Evolutionary conservation across 2,113 vertebrate genomes (phyloP).

Genomic region (Hepsetus odoe): DNA sequence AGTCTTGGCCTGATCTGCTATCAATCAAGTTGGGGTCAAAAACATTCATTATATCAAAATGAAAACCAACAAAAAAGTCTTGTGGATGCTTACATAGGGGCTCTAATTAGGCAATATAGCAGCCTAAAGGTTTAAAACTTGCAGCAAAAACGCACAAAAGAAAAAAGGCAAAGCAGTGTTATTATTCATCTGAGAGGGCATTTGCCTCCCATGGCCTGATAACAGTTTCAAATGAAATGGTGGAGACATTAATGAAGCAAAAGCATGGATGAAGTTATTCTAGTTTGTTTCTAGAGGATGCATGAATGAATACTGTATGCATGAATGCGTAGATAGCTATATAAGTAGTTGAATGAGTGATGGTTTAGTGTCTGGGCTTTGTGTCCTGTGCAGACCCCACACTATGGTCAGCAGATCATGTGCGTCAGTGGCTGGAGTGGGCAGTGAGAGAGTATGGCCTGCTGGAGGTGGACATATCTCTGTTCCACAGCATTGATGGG

Average conservation of each 20-base stretch:
- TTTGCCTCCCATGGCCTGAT: too few relatives aligned
- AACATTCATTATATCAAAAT: too few relatives aligned
- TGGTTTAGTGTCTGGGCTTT: not conserved
- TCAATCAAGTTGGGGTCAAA: too few relatives aligned
- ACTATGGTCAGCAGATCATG: slow-evolving; percentile 85
- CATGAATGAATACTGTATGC: not conserved
- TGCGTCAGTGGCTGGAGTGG: slow-evolving; percentile 91
- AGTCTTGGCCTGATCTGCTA: too few relatives aligned
- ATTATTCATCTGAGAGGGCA: too few relatives aligned
- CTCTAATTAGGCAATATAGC: not conserved
- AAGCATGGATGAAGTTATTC: too few relatives aligned
- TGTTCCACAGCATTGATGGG: slow-evolving; percentile 87
- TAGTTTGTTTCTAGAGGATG: not conserved
- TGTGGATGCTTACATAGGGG: not conserved
- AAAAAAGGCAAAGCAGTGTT: too few relatives aligned
- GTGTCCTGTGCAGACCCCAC: slow-evolving; percentile 77
- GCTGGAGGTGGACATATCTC: slow-evolving; percentile 80
- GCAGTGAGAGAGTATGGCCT: slow-evolving; percentile 86
- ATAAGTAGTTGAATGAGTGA: too few relatives aligned
- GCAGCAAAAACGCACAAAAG: too few relatives aligned
- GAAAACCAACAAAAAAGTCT: too few relatives aligned
- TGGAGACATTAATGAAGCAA: too few relatives aligned
- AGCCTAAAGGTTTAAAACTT: not conserved
- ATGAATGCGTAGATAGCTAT: not conserved
- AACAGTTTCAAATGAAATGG: too few relatives aligned